Conservation (phyloP, 2,797 vertebrate species). For the Liparis tanakae region DNA sequence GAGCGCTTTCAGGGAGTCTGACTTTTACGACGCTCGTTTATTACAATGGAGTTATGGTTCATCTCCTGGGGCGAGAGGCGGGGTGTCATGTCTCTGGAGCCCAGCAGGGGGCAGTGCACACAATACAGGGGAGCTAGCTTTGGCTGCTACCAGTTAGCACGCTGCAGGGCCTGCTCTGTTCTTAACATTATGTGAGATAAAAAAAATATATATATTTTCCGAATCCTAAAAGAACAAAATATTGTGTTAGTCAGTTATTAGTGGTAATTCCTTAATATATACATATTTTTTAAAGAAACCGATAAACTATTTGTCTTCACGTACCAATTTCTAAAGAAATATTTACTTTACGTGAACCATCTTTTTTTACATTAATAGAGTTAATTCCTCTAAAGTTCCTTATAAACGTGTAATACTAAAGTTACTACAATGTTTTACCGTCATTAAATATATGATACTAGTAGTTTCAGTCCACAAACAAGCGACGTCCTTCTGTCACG, state of each 20-base stretch:
- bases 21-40: conserved; percentile 15
- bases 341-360: not conserved
- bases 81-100: not conserved
- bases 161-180: no score
- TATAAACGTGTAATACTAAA: not conserved
- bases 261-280: no score
- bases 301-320: no score
- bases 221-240: no score
- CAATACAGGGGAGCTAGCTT: not conserved
- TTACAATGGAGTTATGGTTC: no score
- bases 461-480: not conserved
- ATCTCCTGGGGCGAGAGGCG: no score
- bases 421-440: not conserved
- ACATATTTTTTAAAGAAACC: no score
- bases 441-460: not conserved
- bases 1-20: conserved; percentile 35
- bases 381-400: not conserved
- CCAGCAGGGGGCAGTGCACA: not conserved
- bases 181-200: no score
- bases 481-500: no score
- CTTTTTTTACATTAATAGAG: not conserved
- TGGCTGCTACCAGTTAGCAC: not conserved
- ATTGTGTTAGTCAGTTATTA: no score
- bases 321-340: no score
- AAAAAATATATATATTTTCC: no score